Evolutionary conservation across 2,113 vertebrate genomes (phyloP).

Genomic region (Oriolus oriolus): DNA sequence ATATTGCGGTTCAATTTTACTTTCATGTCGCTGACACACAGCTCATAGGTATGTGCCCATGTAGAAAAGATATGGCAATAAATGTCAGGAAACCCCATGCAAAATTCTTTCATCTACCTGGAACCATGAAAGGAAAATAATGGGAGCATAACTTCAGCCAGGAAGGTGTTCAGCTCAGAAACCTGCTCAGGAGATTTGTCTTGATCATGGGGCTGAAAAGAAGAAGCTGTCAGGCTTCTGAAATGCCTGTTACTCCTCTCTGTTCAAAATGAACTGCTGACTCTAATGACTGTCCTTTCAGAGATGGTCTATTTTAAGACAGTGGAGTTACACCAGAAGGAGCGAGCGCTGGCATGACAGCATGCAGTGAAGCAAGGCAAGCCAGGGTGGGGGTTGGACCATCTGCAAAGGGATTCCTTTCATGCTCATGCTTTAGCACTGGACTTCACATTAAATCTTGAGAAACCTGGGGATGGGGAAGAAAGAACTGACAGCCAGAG

Average conservation of each 20-base stretch:
- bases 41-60: not conserved
- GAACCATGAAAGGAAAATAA: not conserved
- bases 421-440: not conserved
- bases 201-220: not conserved
- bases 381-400: not conserved
- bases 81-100: not conserved
- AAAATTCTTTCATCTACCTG: not conserved
- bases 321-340: not conserved
- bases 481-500: not conserved
- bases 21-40: not conserved
- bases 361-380: not conserved
- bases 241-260: not conserved
- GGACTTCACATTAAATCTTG: not conserved
- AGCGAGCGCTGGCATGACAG: not conserved
- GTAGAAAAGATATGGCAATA: not conserved
- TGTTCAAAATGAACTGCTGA: not conserved
- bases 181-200: not conserved
- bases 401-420: not conserved
- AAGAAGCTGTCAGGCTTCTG: not conserved
- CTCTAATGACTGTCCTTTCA: conserved; percentile 4
- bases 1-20: not conserved
- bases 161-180: not conserved
- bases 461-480: not conserved
- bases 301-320: not conserved
- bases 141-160: not conserved